phyloP scores from a whole-genome alignment of 2,888 invertebrate species.

The Calameuta idolon region DNA sequence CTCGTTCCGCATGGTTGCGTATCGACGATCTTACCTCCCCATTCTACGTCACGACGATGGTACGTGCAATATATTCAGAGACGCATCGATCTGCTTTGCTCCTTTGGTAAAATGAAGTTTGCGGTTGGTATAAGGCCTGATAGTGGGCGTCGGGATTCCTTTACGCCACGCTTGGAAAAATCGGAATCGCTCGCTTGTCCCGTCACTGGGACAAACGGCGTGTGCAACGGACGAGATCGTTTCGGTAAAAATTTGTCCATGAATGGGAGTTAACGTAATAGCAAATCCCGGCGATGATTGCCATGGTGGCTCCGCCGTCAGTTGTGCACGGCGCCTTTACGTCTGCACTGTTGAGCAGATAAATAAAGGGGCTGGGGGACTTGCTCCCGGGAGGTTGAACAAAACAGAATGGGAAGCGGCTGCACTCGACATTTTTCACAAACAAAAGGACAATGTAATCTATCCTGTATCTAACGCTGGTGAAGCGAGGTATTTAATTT shows the following conservation, averaged over 20 bases:
- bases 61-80: background rate
- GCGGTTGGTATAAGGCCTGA: background rate
- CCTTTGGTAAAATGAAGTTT: background rate
- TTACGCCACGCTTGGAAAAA: background rate
- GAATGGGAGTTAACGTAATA: slow-evolving; percentile 1
- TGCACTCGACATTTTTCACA: slow-evolving; percentile 12
- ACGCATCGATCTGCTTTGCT: background rate
- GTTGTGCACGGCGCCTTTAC: slow-evolving; percentile 11
- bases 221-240: background rate
- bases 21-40: background rate
- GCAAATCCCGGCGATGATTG: slow-evolving; percentile 6
- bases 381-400: background rate
- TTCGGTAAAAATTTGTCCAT: background rate
- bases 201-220: background rate
- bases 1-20: background rate
- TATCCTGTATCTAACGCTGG: background rate
- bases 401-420: slow-evolving; percentile 5
- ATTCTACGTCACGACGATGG: background rate
- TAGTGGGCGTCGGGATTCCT: background rate
- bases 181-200: background rate
- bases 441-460: slow-evolving; percentile 11
- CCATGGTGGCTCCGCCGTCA: slow-evolving; percentile 7
- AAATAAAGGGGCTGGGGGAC: background rate
- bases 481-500: slow-evolving; percentile 15
- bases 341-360: slow-evolving; percentile 8